These are phyloP conservation scores for Platypus cylindrus DNA, from an alignment of 2,888 invertebrate genomes.

Conservation along the genomic window DNA sequence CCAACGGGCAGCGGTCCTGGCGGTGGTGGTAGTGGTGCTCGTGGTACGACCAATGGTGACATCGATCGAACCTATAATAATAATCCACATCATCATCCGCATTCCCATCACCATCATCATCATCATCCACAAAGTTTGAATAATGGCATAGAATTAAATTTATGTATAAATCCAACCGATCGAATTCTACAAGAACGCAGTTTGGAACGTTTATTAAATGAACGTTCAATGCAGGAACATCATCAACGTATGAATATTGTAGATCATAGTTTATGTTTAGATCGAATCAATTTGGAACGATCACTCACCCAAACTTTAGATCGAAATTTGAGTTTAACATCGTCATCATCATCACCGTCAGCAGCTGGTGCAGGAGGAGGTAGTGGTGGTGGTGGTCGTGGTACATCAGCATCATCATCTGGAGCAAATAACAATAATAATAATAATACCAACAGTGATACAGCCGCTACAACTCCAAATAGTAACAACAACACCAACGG, in stretches of 20 bases:
- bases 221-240: slow-evolving; percentile 25
- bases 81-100: slow-evolving; percentile 10
- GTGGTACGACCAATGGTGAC: too few species aligned
- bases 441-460: too few species aligned
- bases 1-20: too few species aligned
- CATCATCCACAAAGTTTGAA: slow-evolving; percentile 18
- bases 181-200: slow-evolving; percentile 28
- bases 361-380: too few species aligned
- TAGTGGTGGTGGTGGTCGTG: too few species aligned
- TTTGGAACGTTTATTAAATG: slow-evolving; percentile 30
- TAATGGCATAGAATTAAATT: slow-evolving; percentile 29
- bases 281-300: slow-evolving; percentile 29
- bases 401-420: too few species aligned
- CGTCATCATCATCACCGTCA: too few species aligned
- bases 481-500: slow-evolving; percentile 23
- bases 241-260: slow-evolving; percentile 24
- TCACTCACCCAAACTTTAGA: slow-evolving; percentile 27
- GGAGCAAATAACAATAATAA: too few species aligned
- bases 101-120: too few species aligned
- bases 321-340: slow-evolving; percentile 18
- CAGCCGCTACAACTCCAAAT: too few species aligned
- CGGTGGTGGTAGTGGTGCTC: too few species aligned
- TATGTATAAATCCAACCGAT: slow-evolving; percentile 28
- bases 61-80: slow-evolving; percentile 18
- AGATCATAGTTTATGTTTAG: slow-evolving; percentile 28